Evolutionary conservation across 2,888 invertebrate species (phyloP).

Genomic region (Agriopis aurantiaria): DNA sequence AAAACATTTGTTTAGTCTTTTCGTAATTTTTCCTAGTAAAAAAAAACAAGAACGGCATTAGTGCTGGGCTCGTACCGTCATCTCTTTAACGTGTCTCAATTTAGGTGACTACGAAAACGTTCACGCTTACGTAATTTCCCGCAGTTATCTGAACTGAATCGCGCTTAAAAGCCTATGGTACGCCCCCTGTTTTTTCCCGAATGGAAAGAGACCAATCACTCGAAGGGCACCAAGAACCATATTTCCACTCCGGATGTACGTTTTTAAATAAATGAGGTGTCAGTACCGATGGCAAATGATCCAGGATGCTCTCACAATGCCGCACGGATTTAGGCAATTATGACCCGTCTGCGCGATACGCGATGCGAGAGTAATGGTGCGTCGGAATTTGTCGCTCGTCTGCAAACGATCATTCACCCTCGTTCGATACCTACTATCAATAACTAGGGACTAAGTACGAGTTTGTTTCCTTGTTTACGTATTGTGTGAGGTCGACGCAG

Average conservation of each 20-base stretch:
- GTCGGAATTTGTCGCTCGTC: slow-evolving; percentile 31
- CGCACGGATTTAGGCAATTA: slow-evolving; percentile 28
- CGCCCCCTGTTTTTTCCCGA: background rate
- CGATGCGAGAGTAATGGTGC: slow-evolving; percentile 21
- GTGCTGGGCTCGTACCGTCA: no score
- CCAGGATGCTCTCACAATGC: slow-evolving; percentile 19
- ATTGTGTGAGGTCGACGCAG: background rate
- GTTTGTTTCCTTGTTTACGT: background rate
- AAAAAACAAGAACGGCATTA: no score
- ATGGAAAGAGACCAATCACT: background rate
- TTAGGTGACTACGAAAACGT: no score
- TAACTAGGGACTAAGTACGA: background rate
- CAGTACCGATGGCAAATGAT: slow-evolving; percentile 28
- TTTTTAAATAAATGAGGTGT: slow-evolving; percentile 27
- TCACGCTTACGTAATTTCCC: no score
- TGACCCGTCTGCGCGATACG: slow-evolving; percentile 16
- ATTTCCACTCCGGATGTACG: slow-evolving; percentile 1
- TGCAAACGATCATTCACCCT: slow-evolving; percentile 21
- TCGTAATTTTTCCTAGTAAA: no score
- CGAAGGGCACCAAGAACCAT: background rate
- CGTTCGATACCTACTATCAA: background rate
- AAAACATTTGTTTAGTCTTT: no score
- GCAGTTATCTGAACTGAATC: no score
- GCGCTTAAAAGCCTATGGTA: no score
- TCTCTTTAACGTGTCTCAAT: no score